A percentile compares a stretch with the other conserved stretches of the same genome.
Conservation (phyloP, 2,888 invertebrate species). For the Metacarcinus magister region DNA sequence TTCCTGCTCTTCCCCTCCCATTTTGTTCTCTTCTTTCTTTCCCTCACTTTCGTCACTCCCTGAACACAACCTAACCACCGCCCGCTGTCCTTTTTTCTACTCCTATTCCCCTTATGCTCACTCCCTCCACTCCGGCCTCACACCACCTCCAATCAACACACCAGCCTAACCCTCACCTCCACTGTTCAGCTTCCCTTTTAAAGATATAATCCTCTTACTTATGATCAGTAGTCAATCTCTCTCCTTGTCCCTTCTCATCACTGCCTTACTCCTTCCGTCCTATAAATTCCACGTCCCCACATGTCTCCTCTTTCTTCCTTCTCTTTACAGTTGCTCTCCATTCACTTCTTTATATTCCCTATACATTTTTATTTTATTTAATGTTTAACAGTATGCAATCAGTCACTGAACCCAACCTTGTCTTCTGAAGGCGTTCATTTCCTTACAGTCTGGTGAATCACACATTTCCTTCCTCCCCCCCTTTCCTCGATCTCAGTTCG, state of each 20-base stretch:
- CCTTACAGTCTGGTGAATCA: background rate
- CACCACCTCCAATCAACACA: background rate
- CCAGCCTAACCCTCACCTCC: background rate
- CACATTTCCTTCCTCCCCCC: background rate
- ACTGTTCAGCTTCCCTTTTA: background rate
- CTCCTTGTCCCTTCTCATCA: background rate
- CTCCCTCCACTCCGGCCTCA: background rate
- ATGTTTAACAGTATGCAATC: background rate
- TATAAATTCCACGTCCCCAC: no score
- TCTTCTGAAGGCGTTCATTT: background rate
- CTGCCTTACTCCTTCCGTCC: background rate
- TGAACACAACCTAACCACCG: background rate
- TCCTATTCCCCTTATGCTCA: background rate
- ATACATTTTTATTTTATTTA: background rate
- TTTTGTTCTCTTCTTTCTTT: background rate
- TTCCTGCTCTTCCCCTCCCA: background rate
- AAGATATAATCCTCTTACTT: background rate
- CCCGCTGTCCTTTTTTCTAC: background rate
- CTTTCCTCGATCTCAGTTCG: background rate
- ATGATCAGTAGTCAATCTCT: background rate
- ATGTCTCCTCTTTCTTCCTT: background rate
- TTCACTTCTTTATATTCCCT: background rate
- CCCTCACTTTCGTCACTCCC: background rate
- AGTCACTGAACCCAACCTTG: background rate
- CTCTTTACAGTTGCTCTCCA: background rate